These are phyloP conservation scores for Magallana gigas DNA, from an alignment of 1,140 invertebrate genomes.

Conservation along the genomic window DNA sequence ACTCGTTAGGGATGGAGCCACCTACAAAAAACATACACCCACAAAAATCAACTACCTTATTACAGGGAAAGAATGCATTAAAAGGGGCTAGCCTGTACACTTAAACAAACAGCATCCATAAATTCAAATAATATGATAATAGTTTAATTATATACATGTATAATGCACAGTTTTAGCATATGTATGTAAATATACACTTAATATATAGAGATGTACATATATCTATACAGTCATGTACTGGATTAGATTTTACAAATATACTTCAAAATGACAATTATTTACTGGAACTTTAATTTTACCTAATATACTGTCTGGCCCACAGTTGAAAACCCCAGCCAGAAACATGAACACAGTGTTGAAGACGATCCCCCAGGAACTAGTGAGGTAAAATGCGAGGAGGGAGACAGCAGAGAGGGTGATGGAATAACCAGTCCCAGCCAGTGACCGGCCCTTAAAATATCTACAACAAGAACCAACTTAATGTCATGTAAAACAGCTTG, in stretches of 20 bases:
- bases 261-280: too few species aligned
- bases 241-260: too few species aligned
- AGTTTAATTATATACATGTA: too few species aligned
- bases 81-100: too few species aligned
- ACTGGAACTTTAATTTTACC: constrained; percentile 58
- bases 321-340: constrained; percentile 81
- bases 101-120: too few species aligned
- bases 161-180: too few species aligned
- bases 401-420: constrained; percentile 76
- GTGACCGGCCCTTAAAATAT: constrained; percentile 76
- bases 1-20: constrained; percentile 80
- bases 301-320: constrained; percentile 81
- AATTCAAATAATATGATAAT: too few species aligned
- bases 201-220: too few species aligned
- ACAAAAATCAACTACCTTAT: neutral
- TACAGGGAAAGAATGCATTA: neutral
- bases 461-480: constrained; percentile 62
- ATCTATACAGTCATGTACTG: too few species aligned
- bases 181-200: too few species aligned
- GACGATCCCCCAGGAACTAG: constrained; percentile 78
- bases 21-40: constrained; percentile 64
- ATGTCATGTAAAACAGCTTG: neutral
- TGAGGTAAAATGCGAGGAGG: constrained; percentile 79
- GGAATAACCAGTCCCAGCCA: constrained; percentile 79
- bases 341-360: constrained; percentile 80